phyloP scores from a whole-genome alignment of 2,797 vertebrate genomes.

The Periparus ater region DNA sequence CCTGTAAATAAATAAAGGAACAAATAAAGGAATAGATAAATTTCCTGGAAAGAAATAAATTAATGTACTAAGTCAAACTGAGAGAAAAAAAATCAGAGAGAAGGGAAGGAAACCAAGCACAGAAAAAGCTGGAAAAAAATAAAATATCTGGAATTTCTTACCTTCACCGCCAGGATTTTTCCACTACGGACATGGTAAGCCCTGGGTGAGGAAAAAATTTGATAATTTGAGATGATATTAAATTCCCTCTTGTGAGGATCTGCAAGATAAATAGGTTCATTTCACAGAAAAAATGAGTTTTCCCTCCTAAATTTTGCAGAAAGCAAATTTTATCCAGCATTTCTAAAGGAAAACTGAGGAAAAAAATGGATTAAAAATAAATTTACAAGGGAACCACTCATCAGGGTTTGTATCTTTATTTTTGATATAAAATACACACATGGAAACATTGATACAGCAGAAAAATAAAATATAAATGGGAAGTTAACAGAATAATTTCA shows the following conservation, averaged over 20 bases:
- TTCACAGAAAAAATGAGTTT: not conserved
- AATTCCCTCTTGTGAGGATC: not conserved
- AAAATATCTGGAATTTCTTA: slow-evolving; percentile 71
- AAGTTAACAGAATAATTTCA: not conserved
- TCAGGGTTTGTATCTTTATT: not conserved
- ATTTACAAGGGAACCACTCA: not conserved
- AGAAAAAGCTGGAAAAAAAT: not conserved
- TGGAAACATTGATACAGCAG: rapidly evolving
- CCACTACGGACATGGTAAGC: slow-evolving; percentile 92
- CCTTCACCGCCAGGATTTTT: slow-evolving; percentile 95
- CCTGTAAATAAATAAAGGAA: not conserved
- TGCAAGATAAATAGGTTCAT: not conserved
- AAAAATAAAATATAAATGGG: rapidly evolving
- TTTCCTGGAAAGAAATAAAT: not conserved
- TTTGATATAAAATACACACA: not conserved
- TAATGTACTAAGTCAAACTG: not conserved
- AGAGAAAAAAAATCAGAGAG: not conserved
- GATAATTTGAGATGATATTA: not conserved
- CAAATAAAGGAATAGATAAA: too few species aligned
- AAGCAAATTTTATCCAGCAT: not conserved
- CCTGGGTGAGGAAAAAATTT: slow-evolving; percentile 73
- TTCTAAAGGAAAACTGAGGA: not conserved
- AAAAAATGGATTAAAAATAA: not conserved
- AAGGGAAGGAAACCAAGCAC: not conserved
- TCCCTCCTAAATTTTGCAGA: not conserved